Evolutionary conservation across 2,113 vertebrate genomes (phyloP).

Genomic region (Phrynosoma blainvillii): DNA sequence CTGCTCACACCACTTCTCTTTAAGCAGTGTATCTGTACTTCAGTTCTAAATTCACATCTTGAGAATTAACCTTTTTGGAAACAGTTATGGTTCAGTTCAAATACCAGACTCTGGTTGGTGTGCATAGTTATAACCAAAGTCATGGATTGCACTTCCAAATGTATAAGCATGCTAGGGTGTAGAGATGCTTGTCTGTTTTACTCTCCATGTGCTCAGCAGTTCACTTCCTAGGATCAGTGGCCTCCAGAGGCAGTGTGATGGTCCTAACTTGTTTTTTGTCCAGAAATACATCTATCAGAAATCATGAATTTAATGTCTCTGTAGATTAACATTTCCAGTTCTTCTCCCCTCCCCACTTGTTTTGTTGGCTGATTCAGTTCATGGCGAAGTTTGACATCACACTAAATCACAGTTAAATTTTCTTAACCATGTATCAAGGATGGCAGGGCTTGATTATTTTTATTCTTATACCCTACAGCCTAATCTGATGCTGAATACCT

Average conservation of each 20-base stretch:
- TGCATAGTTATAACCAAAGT: not conserved
- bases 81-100: not conserved
- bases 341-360: not conserved
- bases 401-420: not conserved
- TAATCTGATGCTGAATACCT: not conserved
- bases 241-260: not conserved
- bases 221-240: not conserved
- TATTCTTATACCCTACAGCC: not conserved
- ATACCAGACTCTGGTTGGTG: not conserved
- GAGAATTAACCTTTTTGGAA: not conserved
- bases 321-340: not conserved
- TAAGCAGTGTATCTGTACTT: not conserved
- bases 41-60: not conserved
- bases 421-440: not conserved
- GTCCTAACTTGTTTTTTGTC: not conserved
- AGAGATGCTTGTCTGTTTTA: not conserved
- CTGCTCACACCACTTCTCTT: not conserved
- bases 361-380: not conserved
- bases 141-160: not conserved
- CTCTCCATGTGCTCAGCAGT: not conserved
- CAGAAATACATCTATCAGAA: not conserved
- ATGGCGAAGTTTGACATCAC: not conserved
- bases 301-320: not conserved
- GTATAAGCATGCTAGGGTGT: not conserved
- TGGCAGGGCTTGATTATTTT: not conserved